phyloP scores from a whole-genome alignment of 1,140 invertebrate species.

The Drosophila arawakana region DNA sequence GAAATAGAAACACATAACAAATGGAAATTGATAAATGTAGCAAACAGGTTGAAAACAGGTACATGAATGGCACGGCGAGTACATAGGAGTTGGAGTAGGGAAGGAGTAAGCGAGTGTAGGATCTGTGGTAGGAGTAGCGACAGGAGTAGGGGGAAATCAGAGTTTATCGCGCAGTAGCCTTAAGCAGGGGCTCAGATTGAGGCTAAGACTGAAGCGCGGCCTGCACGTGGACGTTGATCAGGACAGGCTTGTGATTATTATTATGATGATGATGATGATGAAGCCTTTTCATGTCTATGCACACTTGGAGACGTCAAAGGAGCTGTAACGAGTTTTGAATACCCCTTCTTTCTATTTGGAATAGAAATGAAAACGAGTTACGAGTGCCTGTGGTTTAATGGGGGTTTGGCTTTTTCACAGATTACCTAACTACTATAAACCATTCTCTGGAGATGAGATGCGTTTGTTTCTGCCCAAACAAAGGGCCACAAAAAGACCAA shows the following conservation, averaged over 20 bases:
- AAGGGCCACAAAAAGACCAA: constrained; percentile 26
- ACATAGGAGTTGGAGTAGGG: constrained; percentile 22
- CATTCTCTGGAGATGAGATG: constrained; percentile 34
- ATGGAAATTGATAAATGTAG: constrained; percentile 76
- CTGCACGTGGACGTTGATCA: constrained; percentile 65
- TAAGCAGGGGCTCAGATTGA: constrained; percentile 22
- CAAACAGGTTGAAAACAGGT: constrained; percentile 79
- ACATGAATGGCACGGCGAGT: constrained; percentile 39
- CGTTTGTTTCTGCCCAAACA: constrained; percentile 48
- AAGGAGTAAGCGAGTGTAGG: not conserved
- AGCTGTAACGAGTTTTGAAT: constrained; percentile 72
- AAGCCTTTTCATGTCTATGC: constrained; percentile 67
- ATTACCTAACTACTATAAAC: constrained; percentile 73
- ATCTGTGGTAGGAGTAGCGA: not conserved
- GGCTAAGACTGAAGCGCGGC: constrained; percentile 58
- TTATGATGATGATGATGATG: constrained; percentile 53
- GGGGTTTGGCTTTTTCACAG: constrained; percentile 82
- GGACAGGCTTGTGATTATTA: constrained; percentile 18
- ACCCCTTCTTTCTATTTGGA: constrained; percentile 2
- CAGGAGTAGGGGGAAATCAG: constrained; percentile 9
- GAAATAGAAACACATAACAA: constrained; percentile 20
- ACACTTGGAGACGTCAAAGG: constrained; percentile 69
- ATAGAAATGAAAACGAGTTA: constrained; percentile 71
- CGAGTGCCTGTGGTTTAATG: constrained; percentile 77
- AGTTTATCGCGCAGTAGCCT: constrained; percentile 59